These are phyloP conservation scores for Tadarida brasiliensis DNA, from an alignment of 2,797 vertebrate species.

Conservation along the genomic window DNA sequence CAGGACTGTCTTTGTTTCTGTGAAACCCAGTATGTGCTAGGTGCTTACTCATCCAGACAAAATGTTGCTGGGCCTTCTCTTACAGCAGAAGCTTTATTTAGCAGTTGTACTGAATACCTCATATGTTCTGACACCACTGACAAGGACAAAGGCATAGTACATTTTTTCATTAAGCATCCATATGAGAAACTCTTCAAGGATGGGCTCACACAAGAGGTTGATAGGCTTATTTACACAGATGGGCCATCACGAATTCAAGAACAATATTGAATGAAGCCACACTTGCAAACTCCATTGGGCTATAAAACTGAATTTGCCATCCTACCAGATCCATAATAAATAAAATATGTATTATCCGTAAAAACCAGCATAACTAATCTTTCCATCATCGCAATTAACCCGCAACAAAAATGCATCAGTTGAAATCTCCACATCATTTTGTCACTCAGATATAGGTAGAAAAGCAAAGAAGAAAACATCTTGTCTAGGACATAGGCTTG, in stretches of 20 bases:
- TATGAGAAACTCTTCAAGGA: conserved; percentile 83
- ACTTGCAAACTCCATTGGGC: conserved; percentile 67
- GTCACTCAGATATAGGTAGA: neutral
- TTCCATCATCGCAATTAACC: conserved; percentile 49
- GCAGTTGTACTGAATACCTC: conserved; percentile 63
- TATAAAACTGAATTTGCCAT: conserved; percentile 73
- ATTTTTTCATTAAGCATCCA: conserved; percentile 82
- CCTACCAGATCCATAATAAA: conserved; percentile 57
- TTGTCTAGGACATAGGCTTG: neutral
- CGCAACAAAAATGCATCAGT: conserved; percentile 29
- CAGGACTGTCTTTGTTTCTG: conserved; percentile 68
- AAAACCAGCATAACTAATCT: conserved; percentile 52
- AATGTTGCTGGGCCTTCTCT: conserved; percentile 49
- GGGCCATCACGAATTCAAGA: conserved; percentile 75
- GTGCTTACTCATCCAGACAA: conserved; percentile 75
- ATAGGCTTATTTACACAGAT: conserved; percentile 82
- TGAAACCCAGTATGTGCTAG: conserved; percentile 70
- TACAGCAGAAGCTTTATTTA: conserved; percentile 74
- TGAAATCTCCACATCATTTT: neutral
- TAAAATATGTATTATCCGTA: conserved; percentile 56
- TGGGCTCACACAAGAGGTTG: conserved; percentile 80
- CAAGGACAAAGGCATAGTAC: conserved; percentile 83
- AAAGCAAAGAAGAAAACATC: conserved; percentile 26
- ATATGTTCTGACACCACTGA: conserved; percentile 73
- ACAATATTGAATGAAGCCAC: conserved; percentile 69